These are phyloP conservation scores for Pediacus dermestoides DNA, from an alignment of 2,888 invertebrate genomes.

Conservation along the genomic window DNA sequence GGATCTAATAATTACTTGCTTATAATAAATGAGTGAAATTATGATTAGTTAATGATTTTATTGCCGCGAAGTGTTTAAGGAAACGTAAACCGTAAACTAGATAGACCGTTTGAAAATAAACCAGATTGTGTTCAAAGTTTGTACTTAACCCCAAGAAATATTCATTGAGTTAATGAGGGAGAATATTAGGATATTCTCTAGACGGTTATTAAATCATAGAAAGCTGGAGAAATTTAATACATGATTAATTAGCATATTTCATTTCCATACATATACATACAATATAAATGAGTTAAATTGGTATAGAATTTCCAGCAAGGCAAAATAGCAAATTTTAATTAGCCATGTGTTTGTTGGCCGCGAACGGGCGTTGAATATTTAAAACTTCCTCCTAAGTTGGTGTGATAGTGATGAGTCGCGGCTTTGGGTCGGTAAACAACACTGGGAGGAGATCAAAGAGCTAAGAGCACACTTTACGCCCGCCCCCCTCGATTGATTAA, in stretches of 20 bases:
- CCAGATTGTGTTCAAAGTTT: too few relatives aligned
- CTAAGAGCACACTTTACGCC: constrained; percentile 22
- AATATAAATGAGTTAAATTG: constrained; percentile 1
- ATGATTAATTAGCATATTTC: background rate
- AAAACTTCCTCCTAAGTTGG: constrained; percentile 40
- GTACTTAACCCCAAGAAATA: constrained; percentile 2
- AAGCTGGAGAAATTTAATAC: too few relatives aligned
- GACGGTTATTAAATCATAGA: constrained; percentile 1
- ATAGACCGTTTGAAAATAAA: too few relatives aligned
- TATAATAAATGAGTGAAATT: too few relatives aligned
- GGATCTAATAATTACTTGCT: too few relatives aligned
- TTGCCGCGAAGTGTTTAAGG: too few relatives aligned
- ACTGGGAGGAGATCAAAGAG: constrained; percentile 41
- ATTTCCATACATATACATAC: background rate
- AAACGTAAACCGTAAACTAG: too few relatives aligned
- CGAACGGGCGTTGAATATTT: constrained; percentile 41
- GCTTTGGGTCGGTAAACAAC: constrained; percentile 32
- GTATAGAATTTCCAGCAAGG: constrained; percentile 1
- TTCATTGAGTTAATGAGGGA: background rate
- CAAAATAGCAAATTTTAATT: constrained; percentile 42
- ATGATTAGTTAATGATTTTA: too few relatives aligned
- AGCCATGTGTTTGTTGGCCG: constrained; percentile 40
- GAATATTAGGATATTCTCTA: background rate
- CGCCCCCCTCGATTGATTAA: constrained; percentile 39
- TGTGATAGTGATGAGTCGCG: constrained; percentile 28